A percentile compares a stretch with the other conserved stretches of the same genome.
Evolutionary conservation across 2,797 vertebrate genomes (phyloP).

Genomic region (Microcaecilia unicolor): DNA sequence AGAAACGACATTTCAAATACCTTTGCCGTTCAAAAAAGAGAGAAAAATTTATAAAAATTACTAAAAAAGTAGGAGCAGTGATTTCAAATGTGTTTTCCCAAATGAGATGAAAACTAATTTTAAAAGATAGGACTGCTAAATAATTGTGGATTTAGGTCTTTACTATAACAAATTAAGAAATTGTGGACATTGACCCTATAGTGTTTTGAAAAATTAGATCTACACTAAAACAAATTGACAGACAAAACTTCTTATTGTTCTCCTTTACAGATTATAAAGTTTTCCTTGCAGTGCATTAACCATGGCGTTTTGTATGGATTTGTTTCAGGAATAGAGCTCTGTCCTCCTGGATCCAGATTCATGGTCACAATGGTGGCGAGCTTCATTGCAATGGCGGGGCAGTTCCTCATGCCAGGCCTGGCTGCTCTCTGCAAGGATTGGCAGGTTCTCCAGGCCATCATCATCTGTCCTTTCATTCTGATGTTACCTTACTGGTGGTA

Average conservation of each 20-base stretch:
- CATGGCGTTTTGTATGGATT: constrained; percentile 5
- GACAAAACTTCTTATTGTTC: neutral
- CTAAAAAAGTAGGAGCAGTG: no score
- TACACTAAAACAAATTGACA: neutral
- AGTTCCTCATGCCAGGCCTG: constrained; percentile 92
- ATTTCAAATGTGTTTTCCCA: no score
- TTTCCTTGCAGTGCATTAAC: neutral
- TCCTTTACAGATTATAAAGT: neutral
- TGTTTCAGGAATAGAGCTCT: constrained; percentile 87
- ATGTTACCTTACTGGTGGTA: constrained; percentile 89
- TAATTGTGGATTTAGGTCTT: no score
- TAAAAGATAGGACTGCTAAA: no score
- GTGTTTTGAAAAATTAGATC: no score
- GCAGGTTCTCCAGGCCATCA: constrained; percentile 89
- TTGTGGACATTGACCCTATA: no score
- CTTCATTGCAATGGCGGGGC: constrained; percentile 85
- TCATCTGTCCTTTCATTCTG: constrained; percentile 89
- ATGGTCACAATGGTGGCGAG: constrained; percentile 94
- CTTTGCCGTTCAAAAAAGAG: no score
- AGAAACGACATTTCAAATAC: no score
- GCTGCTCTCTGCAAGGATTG: constrained; percentile 87
- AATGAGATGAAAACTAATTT: no score
- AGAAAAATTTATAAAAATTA: no score
- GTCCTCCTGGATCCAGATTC: constrained; percentile 83
- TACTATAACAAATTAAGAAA: no score